Percentiles rank a stretch among this genome's conserved stretches.
Evolutionary conservation across 2,113 vertebrate genomes (phyloP).

Genomic region (Ictidomys tridecemlineatus): DNA sequence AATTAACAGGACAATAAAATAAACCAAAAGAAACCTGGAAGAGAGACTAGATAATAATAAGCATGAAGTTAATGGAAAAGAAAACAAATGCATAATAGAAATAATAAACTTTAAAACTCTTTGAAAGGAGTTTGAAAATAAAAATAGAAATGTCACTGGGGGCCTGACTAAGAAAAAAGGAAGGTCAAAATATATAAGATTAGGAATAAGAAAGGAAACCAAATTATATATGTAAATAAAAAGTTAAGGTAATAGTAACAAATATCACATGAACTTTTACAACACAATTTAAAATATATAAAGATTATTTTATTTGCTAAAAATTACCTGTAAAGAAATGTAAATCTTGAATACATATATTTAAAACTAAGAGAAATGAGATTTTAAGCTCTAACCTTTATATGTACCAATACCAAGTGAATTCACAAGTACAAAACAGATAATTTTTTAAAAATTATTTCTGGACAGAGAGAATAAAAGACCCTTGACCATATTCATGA

Average conservation of each 20-base stretch:
- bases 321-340: background rate
- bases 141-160: background rate
- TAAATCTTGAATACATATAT: background rate
- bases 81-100: background rate
- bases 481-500: background rate
- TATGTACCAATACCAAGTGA: background rate
- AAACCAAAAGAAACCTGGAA: background rate
- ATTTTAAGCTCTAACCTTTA: constrained; percentile 21
- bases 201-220: constrained; percentile 21
- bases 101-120: background rate
- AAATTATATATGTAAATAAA: background rate
- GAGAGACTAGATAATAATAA: background rate
- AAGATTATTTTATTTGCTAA: background rate
- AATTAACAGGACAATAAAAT: constrained; percentile 3
- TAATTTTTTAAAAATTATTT: background rate
- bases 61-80: constrained; percentile 8
- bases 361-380: background rate
- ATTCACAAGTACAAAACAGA: background rate
- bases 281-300: background rate
- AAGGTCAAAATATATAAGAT: background rate
- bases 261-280: background rate
- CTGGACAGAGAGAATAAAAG: background rate
- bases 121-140: background rate
- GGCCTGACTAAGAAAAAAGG: background rate
- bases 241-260: background rate